Percentiles rank a stretch among this genome's conserved stretches.
Evolutionary conservation across 2,888 invertebrate species (phyloP).

Genomic region (Agrochola lota): DNA sequence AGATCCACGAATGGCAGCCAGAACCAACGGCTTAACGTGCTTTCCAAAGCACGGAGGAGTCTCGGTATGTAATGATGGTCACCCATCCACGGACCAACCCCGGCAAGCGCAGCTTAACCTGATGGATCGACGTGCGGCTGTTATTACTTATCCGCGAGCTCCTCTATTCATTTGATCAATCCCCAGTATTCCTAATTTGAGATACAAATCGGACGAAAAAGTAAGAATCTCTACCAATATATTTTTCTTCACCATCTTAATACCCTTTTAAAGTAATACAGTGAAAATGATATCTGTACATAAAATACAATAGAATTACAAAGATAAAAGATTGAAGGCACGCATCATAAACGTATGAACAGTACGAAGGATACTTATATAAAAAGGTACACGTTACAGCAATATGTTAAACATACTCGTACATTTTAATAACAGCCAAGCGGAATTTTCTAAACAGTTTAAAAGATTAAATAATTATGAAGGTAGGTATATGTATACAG

Average conservation of each 20-base stretch:
- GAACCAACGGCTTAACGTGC: too few relatives aligned
- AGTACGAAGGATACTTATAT: constrained; percentile 48
- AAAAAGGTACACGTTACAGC: constrained; percentile 35
- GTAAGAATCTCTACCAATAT: not conserved
- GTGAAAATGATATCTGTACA: constrained; percentile 35
- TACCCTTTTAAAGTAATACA: not conserved
- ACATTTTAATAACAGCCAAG: constrained; percentile 43
- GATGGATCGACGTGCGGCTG: too few relatives aligned
- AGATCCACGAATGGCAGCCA: too few relatives aligned
- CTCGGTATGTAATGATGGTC: too few relatives aligned
- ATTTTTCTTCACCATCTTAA: not conserved
- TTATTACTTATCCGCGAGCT: too few relatives aligned
- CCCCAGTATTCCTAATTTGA: not conserved
- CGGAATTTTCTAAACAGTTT: constrained; percentile 11
- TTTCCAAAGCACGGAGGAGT: too few relatives aligned
- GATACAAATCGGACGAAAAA: not conserved
- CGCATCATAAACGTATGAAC: constrained; percentile 70
- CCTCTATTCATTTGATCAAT: too few relatives aligned
- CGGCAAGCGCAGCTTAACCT: too few relatives aligned
- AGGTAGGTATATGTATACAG: not conserved
- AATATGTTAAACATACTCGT: constrained; percentile 13
- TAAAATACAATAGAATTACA: constrained; percentile 50
- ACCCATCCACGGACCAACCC: too few relatives aligned
- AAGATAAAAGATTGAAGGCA: constrained; percentile 73
- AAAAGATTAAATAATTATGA: constrained; percentile 7